phyloP scores from a whole-genome alignment of 2,113 vertebrate genomes.

The Arothron firmamentum region DNA sequence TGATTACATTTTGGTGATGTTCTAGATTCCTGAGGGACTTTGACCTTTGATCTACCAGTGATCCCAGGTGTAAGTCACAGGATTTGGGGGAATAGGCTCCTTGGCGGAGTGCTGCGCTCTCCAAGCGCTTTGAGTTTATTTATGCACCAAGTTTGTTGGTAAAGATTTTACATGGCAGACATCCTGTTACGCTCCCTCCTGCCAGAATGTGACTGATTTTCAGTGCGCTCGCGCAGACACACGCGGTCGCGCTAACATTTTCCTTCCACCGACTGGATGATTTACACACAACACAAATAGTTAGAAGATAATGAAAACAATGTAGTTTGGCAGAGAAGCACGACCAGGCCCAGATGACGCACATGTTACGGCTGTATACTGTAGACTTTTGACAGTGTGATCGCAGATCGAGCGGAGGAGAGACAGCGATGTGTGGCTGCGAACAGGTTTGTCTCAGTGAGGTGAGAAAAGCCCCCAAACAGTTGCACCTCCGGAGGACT shows the following conservation, averaged over 20 bases:
- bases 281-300: too few relatives aligned
- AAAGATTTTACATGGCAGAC: neutral
- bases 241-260: neutral
- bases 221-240: too few relatives aligned
- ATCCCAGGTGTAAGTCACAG: too few relatives aligned
- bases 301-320: conserved; percentile 5
- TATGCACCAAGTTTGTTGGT: neutral
- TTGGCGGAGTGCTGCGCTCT: too few relatives aligned
- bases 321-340: conserved; percentile 14
- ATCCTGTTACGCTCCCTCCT: neutral
- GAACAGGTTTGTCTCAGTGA: neutral
- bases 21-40: too few relatives aligned
- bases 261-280: neutral
- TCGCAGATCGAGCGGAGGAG: too few relatives aligned
- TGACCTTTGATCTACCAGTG: too few relatives aligned
- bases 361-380: neutral
- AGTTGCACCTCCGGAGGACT: neutral
- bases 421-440: too few relatives aligned
- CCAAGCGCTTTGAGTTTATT: too few relatives aligned
- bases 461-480: conserved; percentile 36
- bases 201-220: neutral
- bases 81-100: too few relatives aligned
- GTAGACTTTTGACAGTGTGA: too few relatives aligned
- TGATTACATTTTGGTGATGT: too few relatives aligned
- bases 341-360: conserved; percentile 9